Conservation (phyloP, 2,113 vertebrate genomes). For the Prunella fulvescens region DNA sequence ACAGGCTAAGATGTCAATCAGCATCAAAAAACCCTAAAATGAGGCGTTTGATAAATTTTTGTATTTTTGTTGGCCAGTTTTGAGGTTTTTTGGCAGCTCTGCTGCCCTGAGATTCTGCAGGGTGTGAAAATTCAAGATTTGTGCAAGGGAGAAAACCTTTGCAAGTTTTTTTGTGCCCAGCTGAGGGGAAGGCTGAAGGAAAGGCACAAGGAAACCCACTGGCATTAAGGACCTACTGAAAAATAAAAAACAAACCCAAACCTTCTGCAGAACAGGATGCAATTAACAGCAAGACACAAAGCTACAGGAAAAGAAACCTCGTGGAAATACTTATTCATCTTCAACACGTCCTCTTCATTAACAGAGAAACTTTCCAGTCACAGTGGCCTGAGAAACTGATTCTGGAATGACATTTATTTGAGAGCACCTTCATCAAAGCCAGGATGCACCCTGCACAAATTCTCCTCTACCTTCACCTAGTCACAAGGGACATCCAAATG, state of each 20-base stretch:
- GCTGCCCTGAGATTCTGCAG: not conserved
- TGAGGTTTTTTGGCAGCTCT: not conserved
- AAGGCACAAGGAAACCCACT: not conserved
- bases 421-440: not conserved
- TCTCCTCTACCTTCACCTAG: not conserved
- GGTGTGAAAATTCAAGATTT: not conserved
- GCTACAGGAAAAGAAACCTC: not conserved
- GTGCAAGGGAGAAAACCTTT: not conserved
- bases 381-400: not conserved
- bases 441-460: not conserved
- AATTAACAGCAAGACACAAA: not conserved
- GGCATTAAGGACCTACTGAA: not conserved
- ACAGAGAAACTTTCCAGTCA: not conserved
- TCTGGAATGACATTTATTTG: not conserved
- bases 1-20: not conserved
- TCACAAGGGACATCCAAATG: not conserved
- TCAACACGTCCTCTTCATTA: not conserved
- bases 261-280: not conserved
- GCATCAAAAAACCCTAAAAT: not conserved
- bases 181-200: accelerated
- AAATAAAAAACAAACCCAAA: not conserved
- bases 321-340: not conserved
- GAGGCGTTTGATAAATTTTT: not conserved
- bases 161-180: not conserved
- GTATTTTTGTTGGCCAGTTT: not conserved